Base-by-base conservation (phyloP, 2,888 invertebrate species). In the Apamea crenata region DNA sequence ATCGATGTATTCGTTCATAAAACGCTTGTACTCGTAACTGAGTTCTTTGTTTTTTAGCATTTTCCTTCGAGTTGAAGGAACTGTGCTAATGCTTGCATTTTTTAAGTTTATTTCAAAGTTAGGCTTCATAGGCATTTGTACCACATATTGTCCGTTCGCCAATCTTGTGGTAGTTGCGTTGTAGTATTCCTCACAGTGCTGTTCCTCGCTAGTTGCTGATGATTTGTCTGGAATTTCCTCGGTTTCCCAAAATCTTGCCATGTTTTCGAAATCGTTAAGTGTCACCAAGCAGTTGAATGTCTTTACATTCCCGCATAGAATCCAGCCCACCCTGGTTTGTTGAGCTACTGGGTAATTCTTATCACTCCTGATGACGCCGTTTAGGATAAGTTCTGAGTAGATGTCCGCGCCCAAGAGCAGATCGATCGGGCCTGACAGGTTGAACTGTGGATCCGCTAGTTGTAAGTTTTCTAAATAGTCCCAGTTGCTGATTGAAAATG, bases 371-470 rank as follows among this genome's bases (percentile, higher is more conserved):
- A 66, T n/a, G 16, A 81, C 44, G 21, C 66, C 73, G 16, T 74
- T 69, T 59, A 78, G 36, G n/a, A n/a, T n/a, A n/a, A n/a, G n/a
- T n/a, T n/a, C n/a, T n/a, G n/a, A n/a, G n/a, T n/a, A n/a, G n/a
- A 73, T 47, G 21, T 71, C 50, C 16, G 72, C n/a, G 12, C 47
- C 47, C 47, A 61, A 53, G 12, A 75, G 71, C 65, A 78, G 1
- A 32, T 75, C 50, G 14, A 32, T 25, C 21, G 75, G 67, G 16
- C 68, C 44, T 1, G 75, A 63, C 21, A 69, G n/a, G 56, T 78
- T 81, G 56, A 75, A 78, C 50, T 74, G 76, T 25, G 79, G 77
- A 56, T 77, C 79, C 66, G 79, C 74, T 32, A 82, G n/a, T n/a
- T n/a, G n/a, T n/a, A n/a, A n/a, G n/a, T n/a, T n/a, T n/a, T n/a